Evolutionary conservation across 2,797 vertebrate genomes (phyloP).

Genomic region (Bradypodion ventrale): DNA sequence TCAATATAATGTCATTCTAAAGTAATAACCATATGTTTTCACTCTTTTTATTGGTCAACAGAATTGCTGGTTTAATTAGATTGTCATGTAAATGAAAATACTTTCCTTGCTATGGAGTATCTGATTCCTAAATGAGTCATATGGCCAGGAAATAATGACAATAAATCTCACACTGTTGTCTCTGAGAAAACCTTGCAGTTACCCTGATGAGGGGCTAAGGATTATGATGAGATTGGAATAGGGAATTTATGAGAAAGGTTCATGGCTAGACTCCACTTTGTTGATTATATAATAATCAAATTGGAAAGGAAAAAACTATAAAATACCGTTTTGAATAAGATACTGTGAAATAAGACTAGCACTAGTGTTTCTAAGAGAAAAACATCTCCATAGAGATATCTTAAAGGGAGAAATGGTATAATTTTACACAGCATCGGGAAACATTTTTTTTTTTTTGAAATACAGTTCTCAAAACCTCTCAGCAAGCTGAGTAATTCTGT

Average conservation of each 20-base stretch:
- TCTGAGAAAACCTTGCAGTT: conserved; percentile 59
- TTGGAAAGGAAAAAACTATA: conserved; percentile 26
- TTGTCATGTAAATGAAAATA: conserved; percentile 49
- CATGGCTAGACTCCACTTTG: conserved; percentile 37
- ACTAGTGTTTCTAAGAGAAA: conserved; percentile 32
- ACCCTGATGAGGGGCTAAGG: conserved; percentile 41
- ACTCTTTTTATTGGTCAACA: conserved; percentile 52
- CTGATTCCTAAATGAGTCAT: conserved; percentile 20
- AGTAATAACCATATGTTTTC: conserved; percentile 63
- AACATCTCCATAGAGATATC: conserved; percentile 9
- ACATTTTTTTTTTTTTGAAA: no score
- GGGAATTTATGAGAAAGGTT: conserved; percentile 45
- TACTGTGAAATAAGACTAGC: conserved; percentile 7
- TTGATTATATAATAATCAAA: conserved; percentile 21
- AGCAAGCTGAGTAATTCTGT: no score
- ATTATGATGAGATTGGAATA: conserved; percentile 41
- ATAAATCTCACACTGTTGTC: conserved; percentile 40
- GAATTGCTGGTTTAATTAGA: conserved; percentile 54
- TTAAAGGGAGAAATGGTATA: neutral
- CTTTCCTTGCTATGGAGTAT: conserved; percentile 34
- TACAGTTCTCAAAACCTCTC: no score
- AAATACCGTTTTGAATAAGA: conserved; percentile 33
- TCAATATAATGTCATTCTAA: conserved; percentile 68
- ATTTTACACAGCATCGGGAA: no score
- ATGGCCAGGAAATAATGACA: conserved; percentile 27